A percentile compares a stretch with the other conserved stretches of the same genome.
Evolutionary conservation across 2,888 invertebrate genomes (phyloP).

Genomic region (Lumbricus terrestris): DNA sequence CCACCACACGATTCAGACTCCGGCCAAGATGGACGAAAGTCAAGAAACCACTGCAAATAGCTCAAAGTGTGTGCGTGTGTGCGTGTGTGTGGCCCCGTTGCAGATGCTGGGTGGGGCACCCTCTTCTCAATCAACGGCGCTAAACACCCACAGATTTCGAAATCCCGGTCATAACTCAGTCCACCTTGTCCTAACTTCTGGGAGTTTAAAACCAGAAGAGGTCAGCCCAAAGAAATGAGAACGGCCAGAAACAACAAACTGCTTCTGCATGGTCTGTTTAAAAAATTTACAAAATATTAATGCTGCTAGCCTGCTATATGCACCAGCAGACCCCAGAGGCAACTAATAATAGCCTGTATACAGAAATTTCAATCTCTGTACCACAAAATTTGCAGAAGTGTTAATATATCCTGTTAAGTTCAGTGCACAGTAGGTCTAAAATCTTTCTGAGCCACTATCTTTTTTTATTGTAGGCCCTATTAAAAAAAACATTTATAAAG

Average conservation of each 20-base stretch:
- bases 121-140: neutral
- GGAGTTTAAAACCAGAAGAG: neutral
- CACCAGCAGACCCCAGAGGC: neutral
- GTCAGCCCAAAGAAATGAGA: neutral
- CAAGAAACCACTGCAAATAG: neutral
- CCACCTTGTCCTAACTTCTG: neutral
- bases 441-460: too few species aligned
- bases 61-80: neutral
- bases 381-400: neutral
- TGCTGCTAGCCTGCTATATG: too few species aligned
- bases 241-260: neutral
- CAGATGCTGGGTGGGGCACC: neutral
- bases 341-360: neutral
- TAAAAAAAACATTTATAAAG: too few species aligned
- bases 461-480: too few species aligned
- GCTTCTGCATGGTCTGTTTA: neutral
- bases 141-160: constrained; percentile 11
- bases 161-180: neutral
- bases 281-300: neutral
- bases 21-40: too few species aligned
- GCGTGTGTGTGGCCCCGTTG: neutral
- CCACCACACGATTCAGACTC: neutral
- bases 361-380: neutral
- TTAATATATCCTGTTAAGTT: too few species aligned
- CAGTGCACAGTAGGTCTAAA: too few species aligned